These are phyloP conservation scores for Ammospiza caudacuta DNA, from an alignment of 2,113 vertebrate species.

Conservation along the genomic window DNA sequence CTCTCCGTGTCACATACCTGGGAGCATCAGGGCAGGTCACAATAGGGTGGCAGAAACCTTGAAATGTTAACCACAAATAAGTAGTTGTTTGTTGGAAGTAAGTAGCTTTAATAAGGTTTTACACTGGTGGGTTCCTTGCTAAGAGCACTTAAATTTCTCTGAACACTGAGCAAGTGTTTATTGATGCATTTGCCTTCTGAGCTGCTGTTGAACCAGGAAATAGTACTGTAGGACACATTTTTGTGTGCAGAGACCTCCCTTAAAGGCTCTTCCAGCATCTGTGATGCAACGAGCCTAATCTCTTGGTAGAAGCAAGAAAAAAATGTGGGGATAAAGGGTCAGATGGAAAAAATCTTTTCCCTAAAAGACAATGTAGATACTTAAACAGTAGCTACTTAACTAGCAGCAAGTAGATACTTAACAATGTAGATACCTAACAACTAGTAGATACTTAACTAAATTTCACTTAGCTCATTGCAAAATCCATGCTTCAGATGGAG, in stretches of 20 bases:
- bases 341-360: neutral
- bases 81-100: neutral
- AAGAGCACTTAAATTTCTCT: neutral
- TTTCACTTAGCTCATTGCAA: neutral
- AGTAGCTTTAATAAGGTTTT: neutral
- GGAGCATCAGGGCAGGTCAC: neutral
- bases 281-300: neutral
- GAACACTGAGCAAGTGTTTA: neutral
- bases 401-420: neutral
- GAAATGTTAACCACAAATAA: neutral
- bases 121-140: neutral
- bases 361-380: neutral
- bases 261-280: neutral
- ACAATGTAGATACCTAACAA: neutral
- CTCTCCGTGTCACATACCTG: neutral
- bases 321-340: neutral
- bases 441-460: neutral
- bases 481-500: neutral
- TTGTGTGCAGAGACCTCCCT: neutral
- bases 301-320: neutral
- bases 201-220: neutral
- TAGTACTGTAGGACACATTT: neutral
- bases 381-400: neutral
- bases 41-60: neutral
- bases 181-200: neutral